Percentiles rank a stretch among this genome's conserved stretches.
Evolutionary conservation across 2,113 vertebrate genomes (phyloP).

Genomic region (Halcyon malimbica): DNA sequence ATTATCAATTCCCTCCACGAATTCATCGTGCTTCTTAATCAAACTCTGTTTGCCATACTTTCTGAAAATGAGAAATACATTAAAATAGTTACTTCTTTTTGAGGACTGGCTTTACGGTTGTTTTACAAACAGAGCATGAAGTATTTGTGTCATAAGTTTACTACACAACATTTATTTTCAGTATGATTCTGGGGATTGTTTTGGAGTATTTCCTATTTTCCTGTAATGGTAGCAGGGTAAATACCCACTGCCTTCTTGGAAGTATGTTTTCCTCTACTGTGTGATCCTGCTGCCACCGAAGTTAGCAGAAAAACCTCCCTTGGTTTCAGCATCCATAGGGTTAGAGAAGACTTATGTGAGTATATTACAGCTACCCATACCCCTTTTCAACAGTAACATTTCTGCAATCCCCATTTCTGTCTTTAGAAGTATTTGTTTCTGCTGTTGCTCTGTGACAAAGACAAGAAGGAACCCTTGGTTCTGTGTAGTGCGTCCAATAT

Average conservation of each 20-base stretch:
- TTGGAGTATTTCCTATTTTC: neutral
- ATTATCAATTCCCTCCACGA: neutral
- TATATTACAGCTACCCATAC: neutral
- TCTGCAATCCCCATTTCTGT: neutral
- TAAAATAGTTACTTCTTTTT: neutral
- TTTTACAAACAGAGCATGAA: neutral
- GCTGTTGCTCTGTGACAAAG: neutral
- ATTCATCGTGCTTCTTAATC: neutral
- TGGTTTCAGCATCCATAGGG: neutral
- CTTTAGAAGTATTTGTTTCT: neutral
- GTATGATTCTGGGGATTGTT: neutral
- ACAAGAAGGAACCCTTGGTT: neutral
- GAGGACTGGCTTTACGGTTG: neutral
- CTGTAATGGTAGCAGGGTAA: neutral
- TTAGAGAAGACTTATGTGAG: neutral
- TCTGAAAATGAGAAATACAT: constrained; percentile 6
- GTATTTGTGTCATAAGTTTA: neutral
- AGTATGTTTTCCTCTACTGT: neutral
- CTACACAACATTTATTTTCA: neutral
- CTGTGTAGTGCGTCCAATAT: accelerated
- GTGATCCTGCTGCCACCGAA: neutral
- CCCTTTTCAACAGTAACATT: neutral
- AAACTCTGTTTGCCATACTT: neutral
- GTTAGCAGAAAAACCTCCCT: neutral
- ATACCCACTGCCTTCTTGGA: neutral